Conservation (phyloP, 2,113 vertebrate species). For the Sceloporus tristichus region DNA sequence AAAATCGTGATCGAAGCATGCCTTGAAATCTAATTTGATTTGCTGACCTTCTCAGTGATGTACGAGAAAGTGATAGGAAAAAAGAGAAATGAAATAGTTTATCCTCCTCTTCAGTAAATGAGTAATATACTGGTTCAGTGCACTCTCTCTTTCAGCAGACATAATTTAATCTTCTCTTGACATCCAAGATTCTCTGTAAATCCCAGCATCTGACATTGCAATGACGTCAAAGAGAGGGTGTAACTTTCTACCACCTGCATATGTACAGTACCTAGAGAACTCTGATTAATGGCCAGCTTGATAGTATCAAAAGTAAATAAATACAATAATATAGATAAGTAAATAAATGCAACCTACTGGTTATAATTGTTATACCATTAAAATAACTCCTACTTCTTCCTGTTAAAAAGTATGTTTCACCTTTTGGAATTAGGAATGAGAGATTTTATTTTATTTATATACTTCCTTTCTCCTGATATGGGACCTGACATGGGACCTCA, state of each 20-base stretch:
- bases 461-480: too few relatives aligned
- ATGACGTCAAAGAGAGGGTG: conserved; percentile 30
- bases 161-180: conserved; percentile 38
- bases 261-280: neutral
- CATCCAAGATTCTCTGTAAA: neutral
- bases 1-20: conserved; percentile 11
- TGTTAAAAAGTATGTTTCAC: neutral
- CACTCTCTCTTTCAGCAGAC: conserved; percentile 27
- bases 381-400: conserved; percentile 20
- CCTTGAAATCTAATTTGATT: neutral
- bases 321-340: conserved; percentile 4
- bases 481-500: too few relatives aligned
- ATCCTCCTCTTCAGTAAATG: accelerated
- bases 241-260: conserved; percentile 38
- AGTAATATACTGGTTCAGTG: neutral
- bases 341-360: neutral
- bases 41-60: neutral
- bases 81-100: neutral
- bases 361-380: neutral
- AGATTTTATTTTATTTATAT: neutral
- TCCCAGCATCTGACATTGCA: neutral
- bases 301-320: neutral
- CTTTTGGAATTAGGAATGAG: neutral
- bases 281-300: neutral
- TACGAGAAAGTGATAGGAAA: neutral